Evolutionary conservation across 2,888 invertebrate species (phyloP).

Genomic region (Diarsia brunnea): DNA sequence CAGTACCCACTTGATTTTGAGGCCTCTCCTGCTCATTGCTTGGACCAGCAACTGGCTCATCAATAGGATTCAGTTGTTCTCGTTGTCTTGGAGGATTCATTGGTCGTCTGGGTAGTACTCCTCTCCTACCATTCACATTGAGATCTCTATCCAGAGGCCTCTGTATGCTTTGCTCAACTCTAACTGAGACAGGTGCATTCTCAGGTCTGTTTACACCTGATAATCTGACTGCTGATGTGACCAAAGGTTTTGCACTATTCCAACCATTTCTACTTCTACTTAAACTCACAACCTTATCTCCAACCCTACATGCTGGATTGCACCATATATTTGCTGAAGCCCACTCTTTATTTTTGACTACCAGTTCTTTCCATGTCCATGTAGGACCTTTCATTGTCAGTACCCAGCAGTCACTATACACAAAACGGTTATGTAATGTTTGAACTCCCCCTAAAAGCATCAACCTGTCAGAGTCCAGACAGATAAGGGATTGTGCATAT

Average conservation of each 20-base stretch:
- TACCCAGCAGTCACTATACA: constrained; percentile 97
- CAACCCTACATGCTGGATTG: constrained; percentile 96
- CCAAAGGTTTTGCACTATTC: constrained; percentile 89
- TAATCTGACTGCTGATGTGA: constrained; percentile 90
- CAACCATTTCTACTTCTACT: constrained; percentile 91
- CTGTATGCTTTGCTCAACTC: constrained; percentile 87
- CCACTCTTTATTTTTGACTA: constrained; percentile 94
- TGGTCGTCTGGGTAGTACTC: constrained; percentile 87
- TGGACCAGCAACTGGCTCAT: constrained; percentile 87
- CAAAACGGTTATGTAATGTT: constrained; percentile 94
- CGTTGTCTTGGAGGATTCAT: constrained; percentile 73
- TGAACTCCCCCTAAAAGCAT: constrained; percentile 97
- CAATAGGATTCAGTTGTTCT: constrained; percentile 71
- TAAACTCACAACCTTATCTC: constrained; percentile 94
- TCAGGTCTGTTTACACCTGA: constrained; percentile 83
- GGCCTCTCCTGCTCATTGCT: constrained; percentile 78
- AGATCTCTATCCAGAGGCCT: constrained; percentile 92
- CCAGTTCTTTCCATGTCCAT: constrained; percentile 95
- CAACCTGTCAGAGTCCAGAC: constrained; percentile 94
- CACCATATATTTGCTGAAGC: constrained; percentile 97
- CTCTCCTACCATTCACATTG: constrained; percentile 94
- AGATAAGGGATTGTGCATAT: constrained; percentile 98
- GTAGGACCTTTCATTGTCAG: constrained; percentile 93
- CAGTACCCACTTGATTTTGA: constrained; percentile 68
- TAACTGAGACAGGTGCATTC: constrained; percentile 87